A percentile compares a stretch with the other conserved stretches of the same genome.
Conservation (phyloP, 1,140 invertebrate species). For the Drosophila nikananu region DNA sequence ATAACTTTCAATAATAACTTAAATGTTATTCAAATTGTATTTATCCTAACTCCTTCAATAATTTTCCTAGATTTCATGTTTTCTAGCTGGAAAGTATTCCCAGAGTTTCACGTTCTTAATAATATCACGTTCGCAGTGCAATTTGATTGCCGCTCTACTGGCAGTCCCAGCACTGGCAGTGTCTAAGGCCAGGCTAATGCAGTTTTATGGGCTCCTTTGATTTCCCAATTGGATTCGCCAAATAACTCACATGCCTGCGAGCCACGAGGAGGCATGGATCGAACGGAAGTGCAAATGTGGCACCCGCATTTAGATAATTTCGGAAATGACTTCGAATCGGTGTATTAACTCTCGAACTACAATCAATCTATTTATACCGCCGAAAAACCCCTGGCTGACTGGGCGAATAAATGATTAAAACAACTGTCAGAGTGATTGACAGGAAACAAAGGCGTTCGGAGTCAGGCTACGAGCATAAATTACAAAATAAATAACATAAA, state of each 20-base stretch:
- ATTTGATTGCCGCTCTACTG: slow-evolving; percentile 1
- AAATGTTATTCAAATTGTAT: not conserved
- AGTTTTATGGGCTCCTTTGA: slow-evolving; percentile 15
- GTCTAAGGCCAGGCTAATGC: slow-evolving; percentile 18
- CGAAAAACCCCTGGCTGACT: not conserved
- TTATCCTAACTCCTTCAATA: too few species aligned
- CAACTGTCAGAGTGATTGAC: slow-evolving; percentile 72
- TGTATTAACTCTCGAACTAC: slow-evolving; percentile 23
- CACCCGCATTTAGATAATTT: slow-evolving; percentile 28
- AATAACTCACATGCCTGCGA: slow-evolving; percentile 30
- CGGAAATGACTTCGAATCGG: slow-evolving; percentile 11
- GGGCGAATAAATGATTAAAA: slow-evolving; percentile 62
- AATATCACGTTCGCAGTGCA: slow-evolving; percentile 7
- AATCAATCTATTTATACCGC: slow-evolving; percentile 42
- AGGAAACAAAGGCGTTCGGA: slow-evolving; percentile 36
- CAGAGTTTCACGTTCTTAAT: not conserved
- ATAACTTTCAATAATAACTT: not conserved
- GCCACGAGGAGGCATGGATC: not conserved
- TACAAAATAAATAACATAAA: slow-evolving; percentile 81
- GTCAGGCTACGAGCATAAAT: slow-evolving; percentile 67
- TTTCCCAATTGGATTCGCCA: slow-evolving; percentile 20
- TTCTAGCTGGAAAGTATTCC: not conserved
- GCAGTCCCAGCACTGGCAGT: not conserved
- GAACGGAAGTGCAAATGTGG: slow-evolving; percentile 32
- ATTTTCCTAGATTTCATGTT: not conserved